Conservation (phyloP, 2,113 vertebrate species). For the Ahaetulla prasina region DNA sequence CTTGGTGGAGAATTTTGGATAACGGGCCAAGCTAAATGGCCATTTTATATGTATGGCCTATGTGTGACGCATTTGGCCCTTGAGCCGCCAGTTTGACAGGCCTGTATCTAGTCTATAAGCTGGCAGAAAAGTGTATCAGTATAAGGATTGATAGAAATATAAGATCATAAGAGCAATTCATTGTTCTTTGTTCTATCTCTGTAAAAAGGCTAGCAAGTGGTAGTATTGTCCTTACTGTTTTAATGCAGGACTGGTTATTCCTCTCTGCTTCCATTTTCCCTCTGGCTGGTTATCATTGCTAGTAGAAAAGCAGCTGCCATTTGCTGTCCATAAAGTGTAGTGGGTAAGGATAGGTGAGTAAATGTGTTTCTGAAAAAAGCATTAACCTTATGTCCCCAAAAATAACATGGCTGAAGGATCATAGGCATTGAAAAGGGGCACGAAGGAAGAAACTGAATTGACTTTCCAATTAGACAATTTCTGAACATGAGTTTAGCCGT, state of each 20-base stretch:
- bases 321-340: not conserved
- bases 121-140: not conserved
- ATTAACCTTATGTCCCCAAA: not conserved
- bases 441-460: not conserved
- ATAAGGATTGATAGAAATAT: not conserved
- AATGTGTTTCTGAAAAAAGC: not conserved
- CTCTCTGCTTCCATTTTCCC: not conserved
- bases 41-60: not conserved
- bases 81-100: too few species aligned
- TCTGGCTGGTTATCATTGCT: not conserved
- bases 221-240: not conserved
- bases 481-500: not conserved
- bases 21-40: not conserved
- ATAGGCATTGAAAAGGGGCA: not conserved
- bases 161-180: not conserved
- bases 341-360: not conserved
- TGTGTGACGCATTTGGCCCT: fast-evolving
- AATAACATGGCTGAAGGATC: not conserved
- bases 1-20: not conserved
- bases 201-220: not conserved
- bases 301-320: not conserved
- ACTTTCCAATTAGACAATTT: not conserved
- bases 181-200: not conserved
- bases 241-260: not conserved
- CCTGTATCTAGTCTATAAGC: not conserved